Conservation (phyloP, 2,888 invertebrate genomes). For the Leptinotarsa rubiginosa region DNA sequence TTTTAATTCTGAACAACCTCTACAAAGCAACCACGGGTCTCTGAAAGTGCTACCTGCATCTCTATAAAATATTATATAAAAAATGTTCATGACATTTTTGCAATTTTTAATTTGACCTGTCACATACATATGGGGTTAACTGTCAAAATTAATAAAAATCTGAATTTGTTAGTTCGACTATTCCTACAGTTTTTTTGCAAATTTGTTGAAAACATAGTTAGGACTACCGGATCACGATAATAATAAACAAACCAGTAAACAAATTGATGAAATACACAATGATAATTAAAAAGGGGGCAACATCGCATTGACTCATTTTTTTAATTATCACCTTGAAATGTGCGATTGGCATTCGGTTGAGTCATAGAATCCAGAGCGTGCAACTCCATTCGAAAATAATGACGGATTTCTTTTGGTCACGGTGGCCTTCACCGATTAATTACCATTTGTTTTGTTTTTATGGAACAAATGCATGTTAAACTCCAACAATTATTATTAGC, state of each 20-base stretch:
- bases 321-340: constrained; percentile 14
- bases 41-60: too few species aligned
- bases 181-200: too few species aligned
- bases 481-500: constrained; percentile 10
- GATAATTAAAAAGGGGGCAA: background rate
- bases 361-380: constrained; percentile 21
- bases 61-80: too few species aligned
- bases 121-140: too few species aligned
- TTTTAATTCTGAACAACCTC: too few species aligned
- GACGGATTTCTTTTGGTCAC: constrained; percentile 13
- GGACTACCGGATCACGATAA: too few species aligned
- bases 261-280: background rate
- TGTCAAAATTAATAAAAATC: too few species aligned
- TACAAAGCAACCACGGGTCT: too few species aligned
- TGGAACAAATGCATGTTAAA: constrained; percentile 20
- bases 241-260: background rate
- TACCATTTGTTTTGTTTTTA: constrained; percentile 25
- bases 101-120: too few species aligned
- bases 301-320: constrained; percentile 3
- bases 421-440: constrained; percentile 26
- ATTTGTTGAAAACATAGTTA: too few species aligned
- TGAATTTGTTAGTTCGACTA: too few species aligned
- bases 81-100: too few species aligned
- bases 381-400: constrained; percentile 9
- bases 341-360: constrained; percentile 1